Percentiles rank a stretch among this genome's conserved stretches.
Evolutionary conservation across 2,797 vertebrate species (phyloP).

Genomic region (Lacerta agilis): DNA sequence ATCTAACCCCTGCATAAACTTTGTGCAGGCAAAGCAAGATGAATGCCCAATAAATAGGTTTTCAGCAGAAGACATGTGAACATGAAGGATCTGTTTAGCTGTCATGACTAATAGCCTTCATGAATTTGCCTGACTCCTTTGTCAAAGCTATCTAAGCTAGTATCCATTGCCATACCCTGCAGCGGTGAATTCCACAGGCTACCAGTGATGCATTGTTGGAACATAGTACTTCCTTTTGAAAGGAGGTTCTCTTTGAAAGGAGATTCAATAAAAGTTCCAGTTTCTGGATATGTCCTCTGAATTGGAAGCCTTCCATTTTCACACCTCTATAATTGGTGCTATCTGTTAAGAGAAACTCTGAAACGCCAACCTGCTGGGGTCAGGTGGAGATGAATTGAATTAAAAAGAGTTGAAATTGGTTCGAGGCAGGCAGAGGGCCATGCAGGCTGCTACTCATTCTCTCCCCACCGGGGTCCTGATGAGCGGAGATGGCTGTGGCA

Average conservation of each 20-base stretch:
- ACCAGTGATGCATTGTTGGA: background rate
- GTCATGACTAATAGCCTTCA: background rate
- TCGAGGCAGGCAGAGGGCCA: constrained; percentile 67
- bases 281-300: constrained; percentile 69
- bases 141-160: background rate
- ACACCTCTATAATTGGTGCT: constrained; percentile 82
- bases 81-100: background rate
- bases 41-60: too few species aligned
- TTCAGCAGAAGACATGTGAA: background rate
- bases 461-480: constrained; percentile 67
- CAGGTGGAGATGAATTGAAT: constrained; percentile 78
- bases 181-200: background rate
- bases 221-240: background rate
- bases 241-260: background rate
- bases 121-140: background rate
- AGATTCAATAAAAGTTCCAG: constrained; percentile 58
- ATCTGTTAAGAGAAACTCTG: constrained; percentile 77
- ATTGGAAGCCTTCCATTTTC: constrained; percentile 78
- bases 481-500: constrained; percentile 45
- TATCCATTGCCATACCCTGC: too few species aligned
- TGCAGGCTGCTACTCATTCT: constrained; percentile 63
- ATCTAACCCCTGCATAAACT: too few species aligned
- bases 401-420: constrained; percentile 78
- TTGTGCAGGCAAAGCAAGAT: too few species aligned
- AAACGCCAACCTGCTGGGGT: constrained; percentile 74